Conservation (phyloP, 2,888 invertebrate species). For the Dryocosmus kuriphilus region DNA sequence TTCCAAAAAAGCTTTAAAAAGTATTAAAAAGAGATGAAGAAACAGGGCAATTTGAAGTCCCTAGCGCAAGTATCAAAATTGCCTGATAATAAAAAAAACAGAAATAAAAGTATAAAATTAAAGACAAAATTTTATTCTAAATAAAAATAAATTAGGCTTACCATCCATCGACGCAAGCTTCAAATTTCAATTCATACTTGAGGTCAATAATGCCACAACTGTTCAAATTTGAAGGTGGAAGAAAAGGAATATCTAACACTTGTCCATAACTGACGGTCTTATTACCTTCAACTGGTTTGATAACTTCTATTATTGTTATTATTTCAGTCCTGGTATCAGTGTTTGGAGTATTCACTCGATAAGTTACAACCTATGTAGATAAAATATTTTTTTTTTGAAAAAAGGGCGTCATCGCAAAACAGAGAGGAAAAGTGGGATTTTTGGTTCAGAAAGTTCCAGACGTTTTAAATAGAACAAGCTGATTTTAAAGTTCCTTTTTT, state of each 20-base stretch:
- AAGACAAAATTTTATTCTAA: no score
- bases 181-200: constrained; percentile 86
- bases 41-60: no score
- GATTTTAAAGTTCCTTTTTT: no score
- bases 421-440: no score
- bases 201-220: constrained; percentile 88
- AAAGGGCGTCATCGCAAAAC: neutral
- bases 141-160: no score
- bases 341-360: constrained; percentile 83
- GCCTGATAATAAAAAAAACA: constrained; percentile 3
- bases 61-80: no score
- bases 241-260: constrained; percentile 84
- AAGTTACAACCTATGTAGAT: constrained; percentile 81
- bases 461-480: no score
- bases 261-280: constrained; percentile 83
- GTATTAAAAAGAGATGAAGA: no score
- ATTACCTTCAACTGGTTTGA: constrained; percentile 82
- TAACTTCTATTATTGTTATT: constrained; percentile 82
- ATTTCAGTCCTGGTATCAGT: constrained; percentile 80
- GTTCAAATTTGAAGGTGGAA: constrained; percentile 88
- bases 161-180: constrained; percentile 71
- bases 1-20: no score
- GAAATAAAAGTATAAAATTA: constrained; percentile 32
- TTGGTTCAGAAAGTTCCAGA: no score
- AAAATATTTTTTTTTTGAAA: constrained; percentile 38